These are phyloP conservation scores for Hydroisotoma schaefferi DNA, from an alignment of 2,888 invertebrate genomes.

Conservation along the genomic window DNA sequence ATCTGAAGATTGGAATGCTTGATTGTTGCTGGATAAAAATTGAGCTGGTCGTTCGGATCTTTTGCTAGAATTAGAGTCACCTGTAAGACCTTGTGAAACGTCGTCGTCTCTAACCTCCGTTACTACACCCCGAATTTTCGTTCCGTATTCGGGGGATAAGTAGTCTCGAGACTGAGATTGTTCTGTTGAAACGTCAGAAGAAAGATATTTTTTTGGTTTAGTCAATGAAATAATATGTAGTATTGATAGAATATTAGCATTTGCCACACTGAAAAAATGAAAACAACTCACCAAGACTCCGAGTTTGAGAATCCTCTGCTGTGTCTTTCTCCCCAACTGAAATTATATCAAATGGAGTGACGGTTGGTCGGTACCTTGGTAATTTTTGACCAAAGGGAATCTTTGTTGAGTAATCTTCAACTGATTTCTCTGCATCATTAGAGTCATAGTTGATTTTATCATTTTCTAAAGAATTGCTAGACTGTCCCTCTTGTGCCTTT, in stretches of 20 bases:
- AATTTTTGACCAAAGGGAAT: constrained; percentile 33
- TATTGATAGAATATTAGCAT: neutral
- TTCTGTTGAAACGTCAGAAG: too few relatives aligned
- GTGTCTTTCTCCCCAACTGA: constrained; percentile 35
- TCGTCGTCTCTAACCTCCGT: too few relatives aligned
- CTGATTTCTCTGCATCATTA: constrained; percentile 10
- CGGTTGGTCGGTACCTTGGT: constrained; percentile 12
- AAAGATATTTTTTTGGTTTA: too few relatives aligned
- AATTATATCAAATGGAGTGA: constrained; percentile 42
- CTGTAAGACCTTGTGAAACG: too few relatives aligned
- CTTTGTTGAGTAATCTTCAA: constrained; percentile 11
- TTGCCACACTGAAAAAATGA: neutral
- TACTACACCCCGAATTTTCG: too few relatives aligned
- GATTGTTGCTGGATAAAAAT: too few relatives aligned
- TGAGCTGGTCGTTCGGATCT: too few relatives aligned
- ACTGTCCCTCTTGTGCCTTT: constrained; percentile 1
- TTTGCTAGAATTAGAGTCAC: too few relatives aligned
- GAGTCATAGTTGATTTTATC: constrained; percentile 4
- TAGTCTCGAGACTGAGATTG: too few relatives aligned
- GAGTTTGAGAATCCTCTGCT: constrained; percentile 24
- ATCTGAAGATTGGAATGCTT: too few relatives aligned
- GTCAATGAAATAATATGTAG: too few relatives aligned
- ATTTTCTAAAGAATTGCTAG: neutral
- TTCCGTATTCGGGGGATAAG: too few relatives aligned
- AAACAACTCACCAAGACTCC: constrained; percentile 37